Evolutionary conservation across 2,888 invertebrate genomes (phyloP).

Genomic region (Sycophila texana): DNA sequence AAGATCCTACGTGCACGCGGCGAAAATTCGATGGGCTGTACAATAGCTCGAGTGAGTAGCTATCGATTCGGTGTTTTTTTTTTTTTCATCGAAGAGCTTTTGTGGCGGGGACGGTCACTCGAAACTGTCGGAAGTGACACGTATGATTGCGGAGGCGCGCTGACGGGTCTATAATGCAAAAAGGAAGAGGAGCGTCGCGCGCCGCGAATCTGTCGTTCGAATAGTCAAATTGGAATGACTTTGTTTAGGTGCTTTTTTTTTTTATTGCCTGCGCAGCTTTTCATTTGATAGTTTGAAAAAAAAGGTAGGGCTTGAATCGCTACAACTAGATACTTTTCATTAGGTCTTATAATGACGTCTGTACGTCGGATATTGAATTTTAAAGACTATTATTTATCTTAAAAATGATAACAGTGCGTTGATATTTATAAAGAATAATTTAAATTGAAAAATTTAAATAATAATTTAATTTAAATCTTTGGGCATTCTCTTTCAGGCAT

Average conservation of each 20-base stretch:
- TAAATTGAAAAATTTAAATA: no score
- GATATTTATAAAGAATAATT: no score
- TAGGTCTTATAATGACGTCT: no score
- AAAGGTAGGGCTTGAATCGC: no score
- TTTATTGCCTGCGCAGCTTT: neutral
- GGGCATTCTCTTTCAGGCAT: no score
- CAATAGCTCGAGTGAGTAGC: neutral
- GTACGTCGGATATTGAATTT: no score
- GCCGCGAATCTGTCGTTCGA: neutral
- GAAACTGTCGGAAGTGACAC: neutral
- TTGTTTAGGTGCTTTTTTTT: neutral
- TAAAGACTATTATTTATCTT: no score
- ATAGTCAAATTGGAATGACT: neutral
- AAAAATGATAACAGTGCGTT: no score
- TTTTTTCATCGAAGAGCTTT: no score
- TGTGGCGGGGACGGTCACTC: neutral
- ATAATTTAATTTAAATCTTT: no score
- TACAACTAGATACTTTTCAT: no score
- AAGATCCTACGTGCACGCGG: constrained; percentile 55
- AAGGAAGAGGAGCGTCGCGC: constrained; percentile 25
- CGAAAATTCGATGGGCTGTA: neutral
- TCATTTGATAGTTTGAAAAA: no score
- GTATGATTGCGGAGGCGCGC: neutral
- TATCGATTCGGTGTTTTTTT: neutral
- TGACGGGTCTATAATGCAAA: neutral